Evolutionary conservation across 2,888 invertebrate species (phyloP).

Genomic region (Geophilus truncorum): DNA sequence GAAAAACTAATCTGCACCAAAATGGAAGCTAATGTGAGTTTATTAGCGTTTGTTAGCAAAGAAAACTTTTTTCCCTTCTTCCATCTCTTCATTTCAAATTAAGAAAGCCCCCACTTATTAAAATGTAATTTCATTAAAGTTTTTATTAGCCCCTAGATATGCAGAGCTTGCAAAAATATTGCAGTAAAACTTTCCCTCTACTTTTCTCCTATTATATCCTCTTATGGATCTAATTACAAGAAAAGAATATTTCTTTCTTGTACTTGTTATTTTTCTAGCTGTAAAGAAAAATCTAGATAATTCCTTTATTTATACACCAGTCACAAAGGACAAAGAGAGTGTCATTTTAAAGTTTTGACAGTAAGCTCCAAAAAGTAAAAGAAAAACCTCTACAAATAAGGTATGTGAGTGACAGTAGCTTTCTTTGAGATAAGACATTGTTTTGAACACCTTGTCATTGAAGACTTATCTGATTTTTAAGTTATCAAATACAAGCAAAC

Average conservation of each 20-base stretch:
- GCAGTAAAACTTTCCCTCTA: background rate
- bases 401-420: background rate
- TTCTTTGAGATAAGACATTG: background rate
- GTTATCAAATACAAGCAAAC: too few species aligned
- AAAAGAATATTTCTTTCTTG: too few species aligned
- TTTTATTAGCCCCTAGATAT: background rate
- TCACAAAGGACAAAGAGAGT: background rate
- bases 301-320: too few species aligned
- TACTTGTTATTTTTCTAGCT: too few species aligned
- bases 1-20: background rate
- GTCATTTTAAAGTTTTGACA: background rate
- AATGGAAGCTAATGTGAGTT: background rate
- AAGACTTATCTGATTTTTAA: background rate
- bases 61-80: background rate
- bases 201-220: too few species aligned
- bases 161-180: background rate
- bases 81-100: background rate
- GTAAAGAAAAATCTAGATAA: too few species aligned
- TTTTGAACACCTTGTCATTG: background rate
- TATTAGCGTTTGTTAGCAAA: background rate
- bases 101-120: background rate
- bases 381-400: background rate
- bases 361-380: background rate
- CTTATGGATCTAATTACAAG: too few species aligned
- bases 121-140: background rate